Evolutionary conservation across 2,888 invertebrate genomes (phyloP).

Genomic region (Loripinus fragilis): DNA sequence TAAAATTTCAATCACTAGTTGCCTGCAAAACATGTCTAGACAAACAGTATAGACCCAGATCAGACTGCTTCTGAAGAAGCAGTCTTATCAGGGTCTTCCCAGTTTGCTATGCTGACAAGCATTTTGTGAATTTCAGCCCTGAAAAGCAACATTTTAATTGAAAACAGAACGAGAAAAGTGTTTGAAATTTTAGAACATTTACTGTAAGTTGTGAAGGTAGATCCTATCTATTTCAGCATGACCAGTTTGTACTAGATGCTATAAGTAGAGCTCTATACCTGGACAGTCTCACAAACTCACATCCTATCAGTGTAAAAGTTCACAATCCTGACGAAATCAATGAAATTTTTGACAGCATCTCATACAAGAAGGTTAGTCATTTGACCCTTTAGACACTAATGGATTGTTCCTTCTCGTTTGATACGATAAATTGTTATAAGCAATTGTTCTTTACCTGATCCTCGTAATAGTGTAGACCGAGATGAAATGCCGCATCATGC

Average conservation of each 20-base stretch:
- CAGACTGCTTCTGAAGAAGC: too few species aligned
- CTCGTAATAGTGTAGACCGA: too few species aligned
- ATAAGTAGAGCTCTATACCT: constrained; percentile 86
- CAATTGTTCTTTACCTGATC: too few species aligned
- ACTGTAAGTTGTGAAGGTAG: too few species aligned
- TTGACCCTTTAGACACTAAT: too few species aligned
- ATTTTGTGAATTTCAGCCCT: constrained; percentile 2
- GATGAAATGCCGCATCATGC: too few species aligned
- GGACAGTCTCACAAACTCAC: constrained; percentile 93
- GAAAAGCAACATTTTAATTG: neutral
- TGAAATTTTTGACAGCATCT: constrained; percentile 94
- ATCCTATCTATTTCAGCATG: constrained; percentile 61
- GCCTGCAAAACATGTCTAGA: too few species aligned
- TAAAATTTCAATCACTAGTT: too few species aligned
- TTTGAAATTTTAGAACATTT: neutral
- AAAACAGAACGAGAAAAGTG: neutral
- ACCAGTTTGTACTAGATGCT: constrained; percentile 74
- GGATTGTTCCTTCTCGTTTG: too few species aligned
- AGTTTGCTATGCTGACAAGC: neutral
- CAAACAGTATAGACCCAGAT: constrained; percentile 4
- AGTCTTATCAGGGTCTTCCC: neutral
- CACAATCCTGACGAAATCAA: constrained; percentile 94
- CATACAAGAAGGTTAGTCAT: constrained; percentile 91
- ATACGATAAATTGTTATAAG: too few species aligned
- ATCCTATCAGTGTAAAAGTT: constrained; percentile 95